Evolutionary conservation across 2,888 invertebrate genomes (phyloP), one percentile per base, ranked within the genome.

Genomic region (Oeneis ivallda): DNA sequence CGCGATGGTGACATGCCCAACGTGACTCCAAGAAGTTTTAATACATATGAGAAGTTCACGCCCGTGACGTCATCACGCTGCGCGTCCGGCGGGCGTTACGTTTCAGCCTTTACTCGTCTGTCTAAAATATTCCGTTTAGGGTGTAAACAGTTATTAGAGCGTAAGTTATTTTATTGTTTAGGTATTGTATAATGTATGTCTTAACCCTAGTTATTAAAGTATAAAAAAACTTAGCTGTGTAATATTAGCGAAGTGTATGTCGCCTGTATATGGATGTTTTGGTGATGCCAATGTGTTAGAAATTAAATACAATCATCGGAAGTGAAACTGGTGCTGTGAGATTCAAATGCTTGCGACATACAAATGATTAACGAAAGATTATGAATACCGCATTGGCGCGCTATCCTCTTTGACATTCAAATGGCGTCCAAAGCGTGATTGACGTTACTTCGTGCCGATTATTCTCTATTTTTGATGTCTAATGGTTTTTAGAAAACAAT

Each of bases 81-180:
- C 2, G n/a, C 15, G 15, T 13, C 47, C 47, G 15, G 15, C 47
- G 9, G 9, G 15, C 9, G 8, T 15, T 45, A 7, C 15, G 47
- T 47, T 47, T 17, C 17, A 47, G 47, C 9, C 47, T 47, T 47
- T 47, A 66, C 65, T 65, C 66, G 66, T 71, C 75, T 81, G 75
- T 79, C 76, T 76, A 79, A 80, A 82, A 80, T 85, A 85, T 85
- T 87, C 87, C 81, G 83, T 82, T 85, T 89, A 87, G 86, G 75
- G 80, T 82, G 79, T 89, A 83, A 87, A 85, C 87, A 83, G 79
- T 85, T 85, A 78, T 68, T 89, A 89, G 87, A 74, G 13, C 79
- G 76, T 90, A 90, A 90, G 89, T 86, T 85, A 89, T 86, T 86
- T 81, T 88, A 88, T 81, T 86, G 81, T 86, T 80, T 88, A 88